Conservation (phyloP, 2,113 vertebrate genomes). For the Chloroceryle aenea region DNA sequence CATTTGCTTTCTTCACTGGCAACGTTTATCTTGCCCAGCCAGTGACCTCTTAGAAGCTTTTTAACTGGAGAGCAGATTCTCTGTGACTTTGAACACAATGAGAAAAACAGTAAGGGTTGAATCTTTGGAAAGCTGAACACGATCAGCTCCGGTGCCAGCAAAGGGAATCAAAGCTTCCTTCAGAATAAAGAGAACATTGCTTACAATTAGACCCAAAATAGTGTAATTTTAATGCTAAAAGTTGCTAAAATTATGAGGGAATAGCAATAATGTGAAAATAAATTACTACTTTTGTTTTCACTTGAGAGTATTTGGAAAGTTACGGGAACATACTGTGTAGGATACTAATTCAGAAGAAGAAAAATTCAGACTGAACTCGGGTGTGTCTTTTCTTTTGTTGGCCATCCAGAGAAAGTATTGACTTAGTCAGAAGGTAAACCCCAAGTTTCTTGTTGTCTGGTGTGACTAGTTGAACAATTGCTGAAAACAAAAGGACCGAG, state of each 20-base stretch:
- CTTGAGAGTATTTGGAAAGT: background rate
- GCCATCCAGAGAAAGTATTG: background rate
- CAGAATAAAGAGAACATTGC: background rate
- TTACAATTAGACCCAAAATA: background rate
- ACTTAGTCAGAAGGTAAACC: background rate
- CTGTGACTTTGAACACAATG: background rate
- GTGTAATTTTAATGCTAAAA: background rate
- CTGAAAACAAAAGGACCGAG: background rate
- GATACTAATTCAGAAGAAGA: background rate
- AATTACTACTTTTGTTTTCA: background rate
- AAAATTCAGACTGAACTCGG: background rate
- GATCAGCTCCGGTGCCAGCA: background rate
- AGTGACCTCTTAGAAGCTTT: background rate
- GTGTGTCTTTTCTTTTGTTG: background rate
- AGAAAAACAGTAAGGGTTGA: background rate
- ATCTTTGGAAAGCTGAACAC: background rate
- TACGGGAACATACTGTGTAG: background rate
- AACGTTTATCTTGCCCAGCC: background rate
- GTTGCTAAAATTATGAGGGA: background rate
- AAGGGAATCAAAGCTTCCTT: background rate
- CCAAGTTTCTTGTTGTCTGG: background rate
- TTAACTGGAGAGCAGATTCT: background rate
- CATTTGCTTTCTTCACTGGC: background rate
- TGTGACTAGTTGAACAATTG: background rate
- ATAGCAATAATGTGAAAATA: background rate